Evolutionary conservation across 2,888 invertebrate genomes (phyloP), one percentile per base, ranked within the genome.

Genomic region (Platerodrilus igneus): DNA sequence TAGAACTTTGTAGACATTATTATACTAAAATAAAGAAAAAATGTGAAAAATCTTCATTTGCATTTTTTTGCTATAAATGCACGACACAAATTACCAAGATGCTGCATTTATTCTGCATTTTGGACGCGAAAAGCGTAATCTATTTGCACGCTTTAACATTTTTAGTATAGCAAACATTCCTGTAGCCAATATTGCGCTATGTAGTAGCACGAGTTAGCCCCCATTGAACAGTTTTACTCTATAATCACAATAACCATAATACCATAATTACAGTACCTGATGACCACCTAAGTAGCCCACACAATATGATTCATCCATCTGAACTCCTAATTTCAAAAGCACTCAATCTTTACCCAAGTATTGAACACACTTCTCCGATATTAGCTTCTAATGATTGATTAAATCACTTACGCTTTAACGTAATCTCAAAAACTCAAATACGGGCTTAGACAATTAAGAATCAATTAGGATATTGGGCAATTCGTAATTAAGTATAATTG

Each of bases 211-310:
- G 52, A 51, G 50, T 41, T 39, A 45, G 43, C 51, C n/a, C n/a
- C 53, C 52, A 56, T 54, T 53, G 57, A 56, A 57, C 59, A 57
- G 58, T 60, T 49, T 50, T 52, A 58, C 55, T 55, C 63, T 64
- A 62, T 65, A 64, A 65, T 65, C 62, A 62, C 55, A 45, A 45
- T 51, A 45, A n/a, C n/a, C 50, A 56, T 58, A 58, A 58, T 58
- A 51, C 53, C 55, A 45, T 55, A 52, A 57, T 54, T 54, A 54
- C 47, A 37, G 28, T 36, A 30, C 28, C 39, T 33, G 15, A n/a
- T n/a, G 38, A 35, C 46, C 44, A 41, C 44, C 41, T 39, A 27
- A 34, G 34, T 25, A 38, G 44, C 39, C 44, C 39, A 38, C 39
- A 44, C 44, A 44, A 27, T 27, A 39, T 26, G 33, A 16, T 13